A percentile compares a stretch with the other conserved stretches of the same genome.
Conservation (phyloP, 2,113 vertebrate species). For the Serilophus lunatus region DNA sequence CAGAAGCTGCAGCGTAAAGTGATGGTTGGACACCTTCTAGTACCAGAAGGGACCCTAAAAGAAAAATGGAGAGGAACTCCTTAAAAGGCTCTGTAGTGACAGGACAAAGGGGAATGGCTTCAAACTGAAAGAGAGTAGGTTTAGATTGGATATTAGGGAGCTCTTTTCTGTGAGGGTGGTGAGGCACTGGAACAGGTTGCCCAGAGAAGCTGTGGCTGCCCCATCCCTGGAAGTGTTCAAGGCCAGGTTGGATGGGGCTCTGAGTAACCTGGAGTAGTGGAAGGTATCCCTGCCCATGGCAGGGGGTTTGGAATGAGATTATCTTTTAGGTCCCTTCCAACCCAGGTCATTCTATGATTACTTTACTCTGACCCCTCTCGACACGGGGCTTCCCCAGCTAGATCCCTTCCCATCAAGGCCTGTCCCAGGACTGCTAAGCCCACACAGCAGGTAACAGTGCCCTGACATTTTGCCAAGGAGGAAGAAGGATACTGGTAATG, state of each 20-base stretch:
- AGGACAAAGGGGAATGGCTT: background rate
- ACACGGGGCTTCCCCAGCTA: background rate
- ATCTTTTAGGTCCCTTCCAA: background rate
- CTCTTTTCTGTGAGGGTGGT: background rate
- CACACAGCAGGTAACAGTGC: rapidly evolving
- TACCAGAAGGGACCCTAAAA: background rate
- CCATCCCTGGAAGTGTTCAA: background rate
- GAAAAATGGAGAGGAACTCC: background rate
- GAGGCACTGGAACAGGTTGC: background rate
- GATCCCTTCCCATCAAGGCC: background rate
- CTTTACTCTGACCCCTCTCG: background rate
- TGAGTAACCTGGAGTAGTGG: background rate
- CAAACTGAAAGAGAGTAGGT: background rate
- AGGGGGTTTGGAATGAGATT: background rate
- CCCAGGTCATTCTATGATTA: background rate
- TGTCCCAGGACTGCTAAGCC: background rate
- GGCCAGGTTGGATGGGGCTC: background rate
- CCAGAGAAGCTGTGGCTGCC: background rate
- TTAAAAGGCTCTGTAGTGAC: background rate
- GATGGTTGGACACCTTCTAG: background rate
- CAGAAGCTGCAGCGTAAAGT: background rate
- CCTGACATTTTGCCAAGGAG: background rate
- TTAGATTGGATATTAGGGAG: background rate
- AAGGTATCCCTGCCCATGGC: background rate
- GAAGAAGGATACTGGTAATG: background rate